These are phyloP conservation scores for Astropecten irregularis DNA, from an alignment of 53 echinoderm and acorn worm species.

Conservation along the genomic window DNA sequence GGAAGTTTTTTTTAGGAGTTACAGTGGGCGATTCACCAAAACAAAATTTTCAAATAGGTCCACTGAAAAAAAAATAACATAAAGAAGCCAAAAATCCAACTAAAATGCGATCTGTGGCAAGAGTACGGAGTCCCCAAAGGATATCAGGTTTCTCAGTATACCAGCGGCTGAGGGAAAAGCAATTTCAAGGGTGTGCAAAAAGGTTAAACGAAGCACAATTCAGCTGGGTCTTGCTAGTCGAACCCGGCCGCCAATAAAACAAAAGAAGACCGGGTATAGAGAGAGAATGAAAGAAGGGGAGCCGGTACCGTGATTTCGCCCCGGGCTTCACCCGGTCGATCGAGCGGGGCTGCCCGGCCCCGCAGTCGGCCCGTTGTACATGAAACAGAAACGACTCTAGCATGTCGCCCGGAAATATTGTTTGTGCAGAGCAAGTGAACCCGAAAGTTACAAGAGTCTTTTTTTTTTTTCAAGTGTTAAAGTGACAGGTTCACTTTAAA, in stretches of 20 bases:
- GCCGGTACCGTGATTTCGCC: too few relatives aligned
- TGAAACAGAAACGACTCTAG: slow-evolving; percentile 1
- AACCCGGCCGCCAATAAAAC: slow-evolving; percentile 21
- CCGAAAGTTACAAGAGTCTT: neutral
- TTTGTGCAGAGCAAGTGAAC: neutral
- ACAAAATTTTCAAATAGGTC: too few relatives aligned
- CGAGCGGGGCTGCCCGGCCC: too few relatives aligned
- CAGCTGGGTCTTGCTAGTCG: neutral
- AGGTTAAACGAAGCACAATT: slow-evolving; percentile 59
- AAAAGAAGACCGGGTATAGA: neutral
- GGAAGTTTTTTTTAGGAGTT: too few relatives aligned
- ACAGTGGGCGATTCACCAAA: too few relatives aligned
- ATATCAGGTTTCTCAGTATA: slow-evolving; percentile 10
- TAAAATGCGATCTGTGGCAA: neutral
- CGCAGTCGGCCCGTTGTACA: neutral
- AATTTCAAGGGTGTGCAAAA: slow-evolving; percentile 62
- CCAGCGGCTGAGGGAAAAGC: slow-evolving; percentile 29
- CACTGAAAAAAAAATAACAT: too few relatives aligned
- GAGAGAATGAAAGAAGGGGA: neutral
- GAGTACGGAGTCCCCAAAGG: slow-evolving; percentile 6
- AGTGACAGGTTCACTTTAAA: too few relatives aligned
- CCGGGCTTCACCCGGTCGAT: too few relatives aligned
- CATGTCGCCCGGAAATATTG: neutral
- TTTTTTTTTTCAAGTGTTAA: neutral
- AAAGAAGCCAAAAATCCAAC: too few relatives aligned